These are phyloP conservation scores for Tachypleus tridentatus DNA, from an alignment of 1,140 invertebrate species.

Conservation along the genomic window DNA sequence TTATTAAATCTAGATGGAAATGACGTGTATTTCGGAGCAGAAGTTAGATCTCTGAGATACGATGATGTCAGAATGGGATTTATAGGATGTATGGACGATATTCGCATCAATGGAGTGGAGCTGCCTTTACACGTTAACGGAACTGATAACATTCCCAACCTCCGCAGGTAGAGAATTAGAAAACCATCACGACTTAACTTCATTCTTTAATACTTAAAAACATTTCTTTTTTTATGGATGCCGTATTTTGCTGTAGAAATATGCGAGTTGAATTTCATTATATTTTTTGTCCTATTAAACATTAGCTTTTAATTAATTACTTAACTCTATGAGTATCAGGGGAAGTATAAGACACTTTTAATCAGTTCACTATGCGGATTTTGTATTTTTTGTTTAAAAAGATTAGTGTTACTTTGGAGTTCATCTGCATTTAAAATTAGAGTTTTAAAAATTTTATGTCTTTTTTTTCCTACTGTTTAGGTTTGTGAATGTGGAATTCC, in stretches of 20 bases:
- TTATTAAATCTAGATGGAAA: conserved; percentile 71
- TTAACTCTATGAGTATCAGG: too few relatives aligned
- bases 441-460: conserved; percentile 24
- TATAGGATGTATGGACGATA: conserved; percentile 79
- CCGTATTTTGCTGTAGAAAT: conserved; percentile 14
- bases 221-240: neutral
- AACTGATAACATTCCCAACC: conserved; percentile 40
- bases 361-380: too few relatives aligned
- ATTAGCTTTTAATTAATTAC: too few relatives aligned
- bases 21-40: conserved; percentile 71
- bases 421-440: conserved; percentile 9
- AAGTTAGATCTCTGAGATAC: conserved; percentile 53
- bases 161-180: conserved; percentile 28
- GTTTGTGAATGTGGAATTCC: conserved; percentile 10
- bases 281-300: too few relatives aligned
- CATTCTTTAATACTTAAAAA: too few relatives aligned
- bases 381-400: too few relatives aligned
- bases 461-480: conserved; percentile 1
- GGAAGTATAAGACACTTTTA: too few relatives aligned
- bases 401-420: too few relatives aligned
- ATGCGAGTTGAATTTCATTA: conserved; percentile 15
- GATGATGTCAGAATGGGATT: conserved; percentile 63
- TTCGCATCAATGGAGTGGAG: conserved; percentile 58
- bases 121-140: conserved; percentile 64
- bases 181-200: too few relatives aligned